Evolutionary conservation across 1,140 invertebrate species (phyloP).

Genomic region (Eurosta solidaginis): DNA sequence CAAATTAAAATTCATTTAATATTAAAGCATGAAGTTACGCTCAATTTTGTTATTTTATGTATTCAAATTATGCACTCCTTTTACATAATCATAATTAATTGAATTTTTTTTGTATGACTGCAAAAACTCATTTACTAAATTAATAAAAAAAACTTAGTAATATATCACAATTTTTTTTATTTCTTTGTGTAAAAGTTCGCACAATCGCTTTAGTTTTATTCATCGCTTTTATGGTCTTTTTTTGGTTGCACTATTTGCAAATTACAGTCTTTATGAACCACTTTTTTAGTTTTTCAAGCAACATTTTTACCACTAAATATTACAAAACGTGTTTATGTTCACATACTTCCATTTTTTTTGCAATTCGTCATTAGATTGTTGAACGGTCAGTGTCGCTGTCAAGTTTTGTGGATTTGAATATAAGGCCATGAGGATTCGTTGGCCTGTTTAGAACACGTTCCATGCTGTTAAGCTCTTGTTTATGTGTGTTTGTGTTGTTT

Average conservation of each 20-base stretch:
- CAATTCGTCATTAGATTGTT: not conserved
- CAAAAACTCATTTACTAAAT: no score
- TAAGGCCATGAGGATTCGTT: slow-evolving; percentile 1
- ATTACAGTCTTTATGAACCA: not conserved
- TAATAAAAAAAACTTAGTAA: no score
- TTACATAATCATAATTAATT: no score
- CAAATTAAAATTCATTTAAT: not conserved
- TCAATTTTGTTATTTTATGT: not conserved
- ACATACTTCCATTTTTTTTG: not conserved
- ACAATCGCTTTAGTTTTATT: not conserved
- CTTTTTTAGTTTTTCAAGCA: not conserved
- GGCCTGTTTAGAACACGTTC: slow-evolving; percentile 1
- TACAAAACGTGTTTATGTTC: slow-evolving; percentile 1
- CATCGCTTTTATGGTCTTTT: not conserved
- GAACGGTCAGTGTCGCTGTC: not conserved
- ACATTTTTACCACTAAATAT: not conserved
- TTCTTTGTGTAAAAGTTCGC: not conserved
- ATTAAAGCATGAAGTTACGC: not conserved
- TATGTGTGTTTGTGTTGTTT: no score
- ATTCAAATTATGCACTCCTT: not conserved
- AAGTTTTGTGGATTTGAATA: slow-evolving; percentile 18
- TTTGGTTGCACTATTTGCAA: no score
- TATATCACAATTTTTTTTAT: no score
- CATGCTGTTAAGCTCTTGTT: no score
- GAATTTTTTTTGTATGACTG: no score